A percentile compares a stretch with the other conserved stretches of the same genome.
Conservation (phyloP, 2,113 vertebrate species). For the Chascanopsetta lugubris region DNA sequence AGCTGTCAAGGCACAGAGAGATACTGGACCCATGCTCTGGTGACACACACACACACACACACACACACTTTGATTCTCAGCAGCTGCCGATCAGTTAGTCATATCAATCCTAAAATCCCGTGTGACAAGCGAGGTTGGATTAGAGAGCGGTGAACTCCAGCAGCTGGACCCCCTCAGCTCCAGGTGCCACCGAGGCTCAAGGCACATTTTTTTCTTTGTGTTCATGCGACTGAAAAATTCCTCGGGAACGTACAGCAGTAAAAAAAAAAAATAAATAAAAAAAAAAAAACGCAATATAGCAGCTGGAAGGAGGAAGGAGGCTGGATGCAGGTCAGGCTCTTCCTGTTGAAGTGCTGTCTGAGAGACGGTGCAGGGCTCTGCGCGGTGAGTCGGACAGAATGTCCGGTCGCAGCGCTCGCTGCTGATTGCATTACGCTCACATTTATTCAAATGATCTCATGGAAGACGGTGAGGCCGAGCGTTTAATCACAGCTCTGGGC, state of each 20-base stretch:
- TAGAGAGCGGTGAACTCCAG: neutral
- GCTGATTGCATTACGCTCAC: neutral
- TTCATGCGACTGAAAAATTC: neutral
- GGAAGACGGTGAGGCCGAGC: neutral
- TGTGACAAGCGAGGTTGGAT: neutral
- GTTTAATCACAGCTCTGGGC: too few relatives aligned
- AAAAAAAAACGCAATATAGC: neutral
- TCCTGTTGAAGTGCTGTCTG: neutral
- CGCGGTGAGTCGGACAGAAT: neutral
- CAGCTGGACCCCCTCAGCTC: neutral
- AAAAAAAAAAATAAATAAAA: too few relatives aligned
- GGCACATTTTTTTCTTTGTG: neutral
- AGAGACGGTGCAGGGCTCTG: neutral
- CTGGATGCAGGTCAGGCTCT: neutral
- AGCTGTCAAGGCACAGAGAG: constrained; percentile 67
- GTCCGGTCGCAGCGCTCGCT: neutral
- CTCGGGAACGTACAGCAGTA: neutral
- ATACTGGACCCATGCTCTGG: constrained; percentile 60
- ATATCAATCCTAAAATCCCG: neutral
- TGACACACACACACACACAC: constrained; percentile 33
- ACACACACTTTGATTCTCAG: neutral
- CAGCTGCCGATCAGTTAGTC: neutral
- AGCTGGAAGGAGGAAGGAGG: neutral
- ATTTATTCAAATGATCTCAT: neutral
- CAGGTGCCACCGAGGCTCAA: neutral